These are phyloP conservation scores for Idaea aversata DNA, from an alignment of 2,888 invertebrate species.

Conservation along the genomic window DNA sequence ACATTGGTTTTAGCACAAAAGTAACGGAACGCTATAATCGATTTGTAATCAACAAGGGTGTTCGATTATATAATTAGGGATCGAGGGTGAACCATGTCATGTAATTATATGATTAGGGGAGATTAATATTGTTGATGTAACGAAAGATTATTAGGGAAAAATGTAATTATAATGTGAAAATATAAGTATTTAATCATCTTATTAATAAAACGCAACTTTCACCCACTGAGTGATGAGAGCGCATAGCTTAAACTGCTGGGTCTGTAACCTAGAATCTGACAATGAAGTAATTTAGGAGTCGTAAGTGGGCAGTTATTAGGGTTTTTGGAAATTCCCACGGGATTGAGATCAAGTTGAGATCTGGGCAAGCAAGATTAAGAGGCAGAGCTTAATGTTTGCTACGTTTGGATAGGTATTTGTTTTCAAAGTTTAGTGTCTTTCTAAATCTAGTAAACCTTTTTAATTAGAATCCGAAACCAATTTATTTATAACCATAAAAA, in stretches of 20 bases:
- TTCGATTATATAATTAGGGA: neutral
- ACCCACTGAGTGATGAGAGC: too few species aligned
- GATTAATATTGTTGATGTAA: neutral
- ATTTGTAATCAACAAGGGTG: neutral
- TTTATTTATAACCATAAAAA: conserved; percentile 9
- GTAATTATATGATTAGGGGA: neutral
- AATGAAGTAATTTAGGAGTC: too few species aligned
- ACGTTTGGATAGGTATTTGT: too few species aligned
- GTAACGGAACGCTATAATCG: neutral
- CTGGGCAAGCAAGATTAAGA: too few species aligned
- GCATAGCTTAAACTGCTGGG: too few species aligned
- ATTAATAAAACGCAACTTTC: neutral
- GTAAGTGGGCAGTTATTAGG: too few species aligned
- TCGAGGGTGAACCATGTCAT: neutral
- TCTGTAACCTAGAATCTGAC: too few species aligned
- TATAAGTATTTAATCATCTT: neutral
- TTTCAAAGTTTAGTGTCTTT: too few species aligned
- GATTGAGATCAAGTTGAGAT: too few species aligned
- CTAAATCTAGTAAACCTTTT: conserved; percentile 1
- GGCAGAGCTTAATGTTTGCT: too few species aligned
- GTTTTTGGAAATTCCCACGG: too few species aligned
- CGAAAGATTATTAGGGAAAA: neutral
- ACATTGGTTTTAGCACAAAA: neutral
- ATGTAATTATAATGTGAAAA: neutral
- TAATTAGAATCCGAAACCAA: neutral